These are phyloP conservation scores for Poeciliopsis infans DNA, from an alignment of 2,797 vertebrate genomes.

Conservation along the genomic window DNA sequence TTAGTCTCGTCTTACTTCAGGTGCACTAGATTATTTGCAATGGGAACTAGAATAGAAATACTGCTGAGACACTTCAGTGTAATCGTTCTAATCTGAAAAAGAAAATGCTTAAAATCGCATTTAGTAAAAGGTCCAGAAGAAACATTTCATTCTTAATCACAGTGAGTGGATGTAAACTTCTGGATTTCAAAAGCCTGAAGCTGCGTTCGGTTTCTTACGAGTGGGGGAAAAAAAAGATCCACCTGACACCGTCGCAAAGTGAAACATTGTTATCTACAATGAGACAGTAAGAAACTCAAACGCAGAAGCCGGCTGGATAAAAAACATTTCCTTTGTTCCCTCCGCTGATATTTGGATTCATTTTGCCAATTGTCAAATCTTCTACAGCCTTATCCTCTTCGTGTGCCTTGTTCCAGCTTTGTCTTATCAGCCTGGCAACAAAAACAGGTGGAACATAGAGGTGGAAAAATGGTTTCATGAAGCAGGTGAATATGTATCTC, in stretches of 20 bases:
- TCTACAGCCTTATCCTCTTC: conserved; percentile 17
- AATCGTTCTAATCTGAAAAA: not conserved
- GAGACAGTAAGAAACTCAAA: not conserved
- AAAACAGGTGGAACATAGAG: conserved; percentile 22
- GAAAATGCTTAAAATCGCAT: not conserved
- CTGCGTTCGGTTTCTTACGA: not conserved
- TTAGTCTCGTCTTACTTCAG: too few species aligned
- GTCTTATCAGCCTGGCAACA: conserved; percentile 31
- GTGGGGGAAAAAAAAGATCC: not conserved
- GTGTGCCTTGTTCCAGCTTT: conserved; percentile 7
- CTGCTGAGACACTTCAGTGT: not conserved
- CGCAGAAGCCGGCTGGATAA: not conserved
- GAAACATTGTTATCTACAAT: not conserved
- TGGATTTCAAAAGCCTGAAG: not conserved
- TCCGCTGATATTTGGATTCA: conserved; percentile 29
- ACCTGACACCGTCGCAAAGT: not conserved
- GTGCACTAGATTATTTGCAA: too few species aligned
- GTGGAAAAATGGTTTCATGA: conserved; percentile 30
- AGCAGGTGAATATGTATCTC: conserved; percentile 24
- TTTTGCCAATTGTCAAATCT: conserved; percentile 18
- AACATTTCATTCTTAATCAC: not conserved
- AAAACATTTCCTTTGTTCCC: conserved; percentile 14
- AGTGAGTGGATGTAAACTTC: not conserved
- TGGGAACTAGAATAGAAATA: too few species aligned
- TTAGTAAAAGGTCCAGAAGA: not conserved